A percentile compares a stretch with the other conserved stretches of the same genome.
phyloP scores from a whole-genome alignment of 2,797 vertebrate genomes.

The Gambusia yucatana region DNA sequence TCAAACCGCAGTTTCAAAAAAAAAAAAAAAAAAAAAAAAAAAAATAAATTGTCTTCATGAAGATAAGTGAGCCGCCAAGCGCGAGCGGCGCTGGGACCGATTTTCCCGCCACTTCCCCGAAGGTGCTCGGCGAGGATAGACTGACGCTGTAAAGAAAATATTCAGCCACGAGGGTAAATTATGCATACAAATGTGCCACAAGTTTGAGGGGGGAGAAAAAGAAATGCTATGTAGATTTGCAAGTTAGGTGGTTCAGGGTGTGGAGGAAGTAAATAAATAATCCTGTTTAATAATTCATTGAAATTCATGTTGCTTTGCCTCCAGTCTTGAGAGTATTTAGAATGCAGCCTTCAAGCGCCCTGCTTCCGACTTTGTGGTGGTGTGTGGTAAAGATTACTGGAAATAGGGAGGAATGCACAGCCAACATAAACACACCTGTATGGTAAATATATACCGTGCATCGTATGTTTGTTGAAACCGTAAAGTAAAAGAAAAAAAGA shows the following conservation, averaged over 20 bases:
- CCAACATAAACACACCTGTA: constrained; percentile 8
- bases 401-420: constrained; percentile 28
- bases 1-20: constrained; percentile 19
- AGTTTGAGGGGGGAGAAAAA: constrained; percentile 38
- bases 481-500: neutral
- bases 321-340: constrained; percentile 78
- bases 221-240: constrained; percentile 77
- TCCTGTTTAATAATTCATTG: constrained; percentile 82
- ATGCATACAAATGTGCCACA: constrained; percentile 77
- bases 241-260: constrained; percentile 79
- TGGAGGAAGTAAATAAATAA: constrained; percentile 83
- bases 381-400: constrained; percentile 65
- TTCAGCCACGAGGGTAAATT: constrained; percentile 68
- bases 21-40: neutral
- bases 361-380: constrained; percentile 60
- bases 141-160: constrained; percentile 70
- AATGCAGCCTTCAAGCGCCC: constrained; percentile 76
- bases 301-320: constrained; percentile 83
- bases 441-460: neutral
- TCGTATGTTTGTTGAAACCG: constrained; percentile 34
- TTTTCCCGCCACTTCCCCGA: constrained; percentile 21
- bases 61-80: constrained; percentile 21
- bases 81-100: constrained; percentile 5
- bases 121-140: constrained; percentile 51
- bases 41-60: constrained; percentile 23